Evolutionary conservation across 1,140 invertebrate genomes (phyloP).

Genomic region (Tribolium castaneum): DNA sequence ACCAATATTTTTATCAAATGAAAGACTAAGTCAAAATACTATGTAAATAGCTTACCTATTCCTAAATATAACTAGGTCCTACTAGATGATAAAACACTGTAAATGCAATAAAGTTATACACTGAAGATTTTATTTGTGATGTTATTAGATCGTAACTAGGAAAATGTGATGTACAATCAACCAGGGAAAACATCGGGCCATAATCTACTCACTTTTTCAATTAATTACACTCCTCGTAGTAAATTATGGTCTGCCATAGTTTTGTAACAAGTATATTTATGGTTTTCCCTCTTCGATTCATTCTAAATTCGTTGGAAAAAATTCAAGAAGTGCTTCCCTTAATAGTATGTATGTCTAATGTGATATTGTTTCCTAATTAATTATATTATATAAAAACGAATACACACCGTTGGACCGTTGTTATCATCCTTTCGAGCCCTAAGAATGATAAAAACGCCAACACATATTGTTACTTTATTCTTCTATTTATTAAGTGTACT

Average conservation of each 20-base stretch:
- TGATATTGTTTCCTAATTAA: conserved; percentile 41
- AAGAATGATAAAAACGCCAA: conserved; percentile 41
- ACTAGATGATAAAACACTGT: conserved; percentile 17
- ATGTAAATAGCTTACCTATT: conserved; percentile 8
- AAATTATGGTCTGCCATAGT: conserved; percentile 33
- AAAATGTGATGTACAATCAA: conserved; percentile 52
- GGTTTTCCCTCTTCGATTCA: conserved; percentile 22
- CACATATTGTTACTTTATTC: conserved; percentile 30
- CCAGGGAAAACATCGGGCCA: conserved; percentile 41
- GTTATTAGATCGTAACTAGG: conserved; percentile 36
- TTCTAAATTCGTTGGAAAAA: conserved; percentile 24
- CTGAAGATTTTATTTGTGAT: conserved; percentile 48
- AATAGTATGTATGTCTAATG: conserved; percentile 38
- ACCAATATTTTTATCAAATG: conserved; percentile 31
- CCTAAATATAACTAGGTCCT: background rate
- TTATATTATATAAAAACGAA: conserved; percentile 11
- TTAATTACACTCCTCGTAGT: background rate
- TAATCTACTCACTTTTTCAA: conserved; percentile 15
- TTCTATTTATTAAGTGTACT: conserved; percentile 26
- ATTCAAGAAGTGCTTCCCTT: conserved; percentile 42
- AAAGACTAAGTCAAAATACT: conserved; percentile 36
- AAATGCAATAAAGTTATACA: conserved; percentile 48
- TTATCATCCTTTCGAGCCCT: conserved; percentile 47
- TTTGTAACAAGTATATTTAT: background rate
- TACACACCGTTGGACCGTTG: conserved; percentile 23